Evolutionary conservation across 2,888 invertebrate species (phyloP).

Genomic region (Nowickia ferox): DNA sequence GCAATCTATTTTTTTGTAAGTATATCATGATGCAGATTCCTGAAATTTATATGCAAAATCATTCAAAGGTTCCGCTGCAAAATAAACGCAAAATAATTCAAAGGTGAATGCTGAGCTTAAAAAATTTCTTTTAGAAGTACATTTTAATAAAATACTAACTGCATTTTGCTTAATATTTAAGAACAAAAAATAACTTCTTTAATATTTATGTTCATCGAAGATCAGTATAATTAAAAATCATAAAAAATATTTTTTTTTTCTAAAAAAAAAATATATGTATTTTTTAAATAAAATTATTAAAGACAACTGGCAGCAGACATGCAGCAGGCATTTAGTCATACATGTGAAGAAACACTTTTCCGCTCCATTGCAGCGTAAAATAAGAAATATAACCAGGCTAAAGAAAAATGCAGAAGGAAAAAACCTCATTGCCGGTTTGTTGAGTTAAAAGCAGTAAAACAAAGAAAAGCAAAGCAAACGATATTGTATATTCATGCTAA

Average conservation of each 20-base stretch:
- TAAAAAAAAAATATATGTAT: background rate
- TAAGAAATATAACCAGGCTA: constrained; percentile 67
- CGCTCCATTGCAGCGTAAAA: constrained; percentile 70
- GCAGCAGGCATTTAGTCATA: constrained; percentile 61
- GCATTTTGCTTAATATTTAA: background rate
- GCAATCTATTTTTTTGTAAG: too few species aligned
- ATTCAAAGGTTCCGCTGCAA: too few species aligned
- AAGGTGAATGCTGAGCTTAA: too few species aligned
- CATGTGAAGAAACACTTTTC: constrained; percentile 63
- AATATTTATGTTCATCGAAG: background rate
- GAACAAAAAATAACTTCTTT: background rate
- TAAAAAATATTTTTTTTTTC: constrained; percentile 14
- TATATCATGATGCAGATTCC: too few species aligned
- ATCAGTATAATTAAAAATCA: constrained; percentile 17
- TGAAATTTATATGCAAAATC: too few species aligned
- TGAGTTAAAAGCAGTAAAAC: constrained; percentile 8
- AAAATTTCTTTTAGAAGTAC: too few species aligned
- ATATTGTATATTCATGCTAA: constrained; percentile 11
- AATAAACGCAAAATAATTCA: too few species aligned
- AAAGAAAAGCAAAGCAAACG: constrained; percentile 17
- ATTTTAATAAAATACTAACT: background rate
- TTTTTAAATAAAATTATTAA: constrained; percentile 47
- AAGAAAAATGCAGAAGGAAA: constrained; percentile 11
- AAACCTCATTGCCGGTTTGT: constrained; percentile 52
- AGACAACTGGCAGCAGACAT: constrained; percentile 28